Evolutionary conservation across 2,888 invertebrate species (phyloP).

Genomic region (Monoplex corrugatus): DNA sequence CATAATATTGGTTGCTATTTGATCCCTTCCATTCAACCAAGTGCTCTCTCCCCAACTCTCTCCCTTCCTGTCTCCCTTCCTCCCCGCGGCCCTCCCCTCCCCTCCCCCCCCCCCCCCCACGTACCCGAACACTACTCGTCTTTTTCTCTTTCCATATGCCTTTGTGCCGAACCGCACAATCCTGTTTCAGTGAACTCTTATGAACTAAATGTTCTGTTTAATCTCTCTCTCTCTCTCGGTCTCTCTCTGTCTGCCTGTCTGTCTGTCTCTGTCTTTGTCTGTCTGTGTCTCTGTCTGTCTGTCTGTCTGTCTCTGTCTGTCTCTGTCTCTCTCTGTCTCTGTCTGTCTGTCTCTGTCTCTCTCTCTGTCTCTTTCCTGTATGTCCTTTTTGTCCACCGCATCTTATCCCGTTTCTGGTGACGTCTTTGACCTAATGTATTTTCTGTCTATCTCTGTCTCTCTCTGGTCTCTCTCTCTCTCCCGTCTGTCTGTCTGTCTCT

Average conservation of each 20-base stretch:
- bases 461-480: conserved; percentile 21
- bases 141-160: too few relatives aligned
- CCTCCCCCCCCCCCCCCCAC: neutral
- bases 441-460: neutral
- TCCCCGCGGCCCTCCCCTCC: neutral
- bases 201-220: too few relatives aligned
- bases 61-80: neutral
- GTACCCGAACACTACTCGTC: neutral
- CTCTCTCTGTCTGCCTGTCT: too few relatives aligned
- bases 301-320: neutral
- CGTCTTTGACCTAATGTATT: too few relatives aligned
- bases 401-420: too few relatives aligned
- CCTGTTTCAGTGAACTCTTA: too few relatives aligned
- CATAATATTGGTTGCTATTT: neutral
- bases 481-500: neutral
- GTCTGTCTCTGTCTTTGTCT: too few relatives aligned
- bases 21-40: neutral
- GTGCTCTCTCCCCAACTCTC: neutral
- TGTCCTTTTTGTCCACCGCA: too few relatives aligned
- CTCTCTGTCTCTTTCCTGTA: neutral
- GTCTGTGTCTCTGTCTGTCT: neutral
- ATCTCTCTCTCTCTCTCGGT: too few relatives aligned
- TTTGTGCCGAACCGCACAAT: too few relatives aligned
- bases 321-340: conserved; percentile 25
- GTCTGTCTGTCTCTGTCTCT: neutral